Evolutionary conservation across 2,797 vertebrate genomes (phyloP).

Genomic region (Orientallactaga sibirica): DNA sequence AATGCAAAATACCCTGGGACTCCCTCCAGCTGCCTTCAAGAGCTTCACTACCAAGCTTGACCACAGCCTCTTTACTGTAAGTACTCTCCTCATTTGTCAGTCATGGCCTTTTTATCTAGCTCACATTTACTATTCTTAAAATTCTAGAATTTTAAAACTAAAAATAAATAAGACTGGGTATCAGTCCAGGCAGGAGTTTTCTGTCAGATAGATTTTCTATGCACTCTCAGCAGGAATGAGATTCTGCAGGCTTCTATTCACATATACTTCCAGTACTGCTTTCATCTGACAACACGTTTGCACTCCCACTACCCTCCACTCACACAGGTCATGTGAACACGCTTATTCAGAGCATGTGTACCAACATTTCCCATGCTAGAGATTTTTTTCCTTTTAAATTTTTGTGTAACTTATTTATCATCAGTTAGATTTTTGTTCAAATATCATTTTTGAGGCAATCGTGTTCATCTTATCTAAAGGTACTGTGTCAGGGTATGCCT

Average conservation of each 20-base stretch:
- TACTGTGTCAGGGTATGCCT: not conserved
- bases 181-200: not conserved
- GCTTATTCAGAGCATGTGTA: not conserved
- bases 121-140: constrained; percentile 18
- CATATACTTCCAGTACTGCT: too few species aligned
- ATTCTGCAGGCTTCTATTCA: not conserved
- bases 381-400: not conserved
- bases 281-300: not conserved
- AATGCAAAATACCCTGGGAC: constrained; percentile 12
- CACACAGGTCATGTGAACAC: not conserved
- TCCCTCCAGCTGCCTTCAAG: not conserved
- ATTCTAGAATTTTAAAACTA: constrained; percentile 12
- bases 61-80: not conserved
- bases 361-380: not conserved
- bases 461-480: not conserved
- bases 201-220: not conserved
- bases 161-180: not conserved
- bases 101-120: not conserved
- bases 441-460: not conserved
- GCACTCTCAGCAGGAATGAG: not conserved
- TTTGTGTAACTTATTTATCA: not conserved
- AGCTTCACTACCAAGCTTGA: not conserved
- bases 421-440: not conserved
- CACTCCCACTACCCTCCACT: not conserved
- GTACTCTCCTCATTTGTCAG: not conserved